Conservation (phyloP, 2,888 invertebrate genomes). For the Fabriciana adippe region DNA sequence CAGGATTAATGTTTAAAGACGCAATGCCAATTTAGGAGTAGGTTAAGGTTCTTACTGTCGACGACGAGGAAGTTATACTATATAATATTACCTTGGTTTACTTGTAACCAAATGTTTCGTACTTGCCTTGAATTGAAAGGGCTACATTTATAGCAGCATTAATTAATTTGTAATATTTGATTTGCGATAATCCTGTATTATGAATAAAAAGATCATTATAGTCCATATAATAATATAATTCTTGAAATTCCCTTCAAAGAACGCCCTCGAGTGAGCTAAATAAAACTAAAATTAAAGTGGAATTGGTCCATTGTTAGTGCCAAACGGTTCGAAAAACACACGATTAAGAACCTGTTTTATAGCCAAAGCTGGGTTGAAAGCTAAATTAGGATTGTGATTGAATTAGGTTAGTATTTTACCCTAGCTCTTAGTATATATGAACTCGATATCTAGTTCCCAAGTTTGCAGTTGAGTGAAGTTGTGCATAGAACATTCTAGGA, state of each 20-base stretch:
- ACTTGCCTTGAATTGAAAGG: constrained; percentile 8
- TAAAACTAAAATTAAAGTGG: constrained; percentile 15
- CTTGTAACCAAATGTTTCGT: constrained; percentile 5
- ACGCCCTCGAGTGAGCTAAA: constrained; percentile 1
- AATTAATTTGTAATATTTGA: too few relatives aligned
- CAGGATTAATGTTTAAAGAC: constrained; percentile 16
- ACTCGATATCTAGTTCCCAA: constrained; percentile 35
- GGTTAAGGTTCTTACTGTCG: constrained; percentile 32
- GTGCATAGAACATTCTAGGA: constrained; percentile 41
- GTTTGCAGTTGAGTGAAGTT: constrained; percentile 37
- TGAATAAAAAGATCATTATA: too few relatives aligned
- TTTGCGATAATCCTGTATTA: too few relatives aligned
- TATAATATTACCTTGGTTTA: constrained; percentile 11
- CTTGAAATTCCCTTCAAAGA: constrained; percentile 5
- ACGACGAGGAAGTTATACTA: constrained; percentile 24
- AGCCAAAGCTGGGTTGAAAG: constrained; percentile 19
- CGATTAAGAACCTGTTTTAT: constrained; percentile 36
- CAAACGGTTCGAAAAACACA: constrained; percentile 28
- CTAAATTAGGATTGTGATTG: constrained; percentile 25
- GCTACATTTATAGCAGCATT: not conserved
- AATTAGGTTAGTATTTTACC: constrained; percentile 21
- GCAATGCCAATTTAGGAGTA: constrained; percentile 32
- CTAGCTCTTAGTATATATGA: constrained; percentile 19
- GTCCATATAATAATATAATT: not conserved
- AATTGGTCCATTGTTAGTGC: constrained; percentile 31